These are phyloP conservation scores for Reinhardtius hippoglossoides DNA, from an alignment of 2,113 vertebrate genomes.

Conservation along the genomic window DNA sequence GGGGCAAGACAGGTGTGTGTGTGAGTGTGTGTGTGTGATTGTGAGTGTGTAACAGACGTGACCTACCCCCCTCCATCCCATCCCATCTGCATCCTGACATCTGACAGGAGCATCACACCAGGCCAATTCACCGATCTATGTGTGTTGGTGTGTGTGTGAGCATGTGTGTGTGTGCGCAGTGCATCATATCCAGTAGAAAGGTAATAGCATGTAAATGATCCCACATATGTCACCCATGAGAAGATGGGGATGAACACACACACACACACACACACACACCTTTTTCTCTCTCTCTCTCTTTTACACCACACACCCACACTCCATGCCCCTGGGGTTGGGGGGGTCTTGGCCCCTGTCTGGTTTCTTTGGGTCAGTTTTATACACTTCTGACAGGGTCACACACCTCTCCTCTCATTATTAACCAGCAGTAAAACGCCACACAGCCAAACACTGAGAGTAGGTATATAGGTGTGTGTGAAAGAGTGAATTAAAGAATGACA, in stretches of 20 bases:
- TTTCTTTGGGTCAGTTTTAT: constrained; percentile 80
- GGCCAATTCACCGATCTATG: constrained; percentile 50
- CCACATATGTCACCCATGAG: constrained; percentile 70
- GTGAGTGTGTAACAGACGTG: constrained; percentile 62
- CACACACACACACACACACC: constrained; percentile 56
- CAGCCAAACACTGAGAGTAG: constrained; percentile 54
- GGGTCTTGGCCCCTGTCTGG: constrained; percentile 75
- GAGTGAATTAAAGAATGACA: constrained; percentile 33
- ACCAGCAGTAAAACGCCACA: constrained; percentile 67
- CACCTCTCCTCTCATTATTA: constrained; percentile 80
- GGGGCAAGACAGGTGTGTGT: constrained; percentile 68
- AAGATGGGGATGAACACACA: constrained; percentile 60
- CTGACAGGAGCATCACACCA: constrained; percentile 79
- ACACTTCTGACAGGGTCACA: constrained; percentile 80
- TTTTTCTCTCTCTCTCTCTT: not conserved
- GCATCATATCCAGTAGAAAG: constrained; percentile 58
- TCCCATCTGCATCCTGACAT: constrained; percentile 80
- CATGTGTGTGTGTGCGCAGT: not conserved
- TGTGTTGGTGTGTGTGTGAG: constrained; percentile 12
- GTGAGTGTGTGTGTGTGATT: constrained; percentile 37
- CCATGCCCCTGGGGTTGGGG: constrained; percentile 66
- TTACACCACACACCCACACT: constrained; percentile 38
- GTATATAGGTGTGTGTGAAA: constrained; percentile 46
- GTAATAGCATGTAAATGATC: constrained; percentile 80
- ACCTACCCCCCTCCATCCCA: constrained; percentile 71